Evolutionary conservation across 2,797 vertebrate genomes (phyloP).

Genomic region (Labeo calbasu): DNA sequence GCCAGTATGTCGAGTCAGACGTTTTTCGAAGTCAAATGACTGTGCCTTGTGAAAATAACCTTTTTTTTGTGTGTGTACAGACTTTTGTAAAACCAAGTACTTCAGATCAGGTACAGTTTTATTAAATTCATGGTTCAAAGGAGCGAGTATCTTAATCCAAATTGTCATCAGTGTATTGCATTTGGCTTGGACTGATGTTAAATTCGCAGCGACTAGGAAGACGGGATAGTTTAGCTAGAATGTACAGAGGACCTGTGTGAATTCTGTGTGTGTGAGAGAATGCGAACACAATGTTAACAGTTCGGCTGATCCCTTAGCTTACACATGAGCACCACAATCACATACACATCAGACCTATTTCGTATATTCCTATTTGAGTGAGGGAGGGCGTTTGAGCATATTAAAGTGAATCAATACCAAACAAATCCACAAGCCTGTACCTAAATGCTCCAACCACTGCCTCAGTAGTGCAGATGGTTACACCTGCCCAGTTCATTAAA

Average conservation of each 20-base stretch:
- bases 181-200: background rate
- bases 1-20: background rate
- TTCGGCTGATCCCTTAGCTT: constrained; percentile 21
- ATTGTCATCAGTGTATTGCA: background rate
- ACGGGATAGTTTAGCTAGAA: constrained; percentile 7
- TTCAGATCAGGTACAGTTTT: constrained; percentile 30
- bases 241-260: constrained; percentile 52
- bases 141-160: background rate
- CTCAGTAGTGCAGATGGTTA: constrained; percentile 34
- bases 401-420: constrained; percentile 22
- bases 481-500: constrained; percentile 31
- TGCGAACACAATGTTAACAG: constrained; percentile 36
- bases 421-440: constrained; percentile 47
- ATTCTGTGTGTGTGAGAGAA: constrained; percentile 23
- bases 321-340: constrained; percentile 34
- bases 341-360: constrained; percentile 32
- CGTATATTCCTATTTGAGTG: constrained; percentile 29
- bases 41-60: constrained; percentile 53
- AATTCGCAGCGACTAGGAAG: background rate
- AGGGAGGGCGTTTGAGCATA: constrained; percentile 48
- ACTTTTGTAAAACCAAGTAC: constrained; percentile 36
- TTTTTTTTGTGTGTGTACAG: constrained; percentile 30
- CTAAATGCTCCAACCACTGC: constrained; percentile 34
- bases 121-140: constrained; percentile 2
- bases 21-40: constrained; percentile 31